Conservation (phyloP, 2,113 vertebrate species). For the Crocuta crocuta region DNA sequence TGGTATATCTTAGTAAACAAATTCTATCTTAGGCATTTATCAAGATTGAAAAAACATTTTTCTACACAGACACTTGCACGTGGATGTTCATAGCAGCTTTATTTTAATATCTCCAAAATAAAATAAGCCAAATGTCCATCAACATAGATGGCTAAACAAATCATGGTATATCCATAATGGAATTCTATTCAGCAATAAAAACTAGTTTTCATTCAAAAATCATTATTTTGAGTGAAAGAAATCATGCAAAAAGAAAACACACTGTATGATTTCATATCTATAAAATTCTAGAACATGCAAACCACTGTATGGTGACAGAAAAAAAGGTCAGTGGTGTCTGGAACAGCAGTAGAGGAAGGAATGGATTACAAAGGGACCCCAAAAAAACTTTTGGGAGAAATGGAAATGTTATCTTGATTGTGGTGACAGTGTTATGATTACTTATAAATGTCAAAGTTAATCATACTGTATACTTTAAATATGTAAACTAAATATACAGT, state of each 20-base stretch:
- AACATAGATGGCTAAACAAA: constrained; percentile 36
- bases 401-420: background rate
- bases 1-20: background rate
- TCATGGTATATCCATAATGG: background rate
- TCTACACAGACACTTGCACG: background rate
- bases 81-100: background rate
- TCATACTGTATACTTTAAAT: background rate
- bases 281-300: constrained; percentile 12
- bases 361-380: background rate
- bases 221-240: constrained; percentile 32
- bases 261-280: background rate
- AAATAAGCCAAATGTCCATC: constrained; percentile 33
- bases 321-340: background rate
- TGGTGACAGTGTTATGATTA: background rate
- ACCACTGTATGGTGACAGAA: background rate
- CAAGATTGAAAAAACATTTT: constrained; percentile 54
- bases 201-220: constrained; percentile 47
- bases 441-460: background rate
- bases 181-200: constrained; percentile 51
- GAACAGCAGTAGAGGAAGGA: background rate
- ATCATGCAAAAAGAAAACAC: background rate
- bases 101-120: background rate
- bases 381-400: background rate
- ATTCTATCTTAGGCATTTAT: constrained; percentile 17
- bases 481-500: background rate